Evolutionary conservation across 2,797 vertebrate genomes (phyloP).

Genomic region (Hemibagrus guttatus): DNA sequence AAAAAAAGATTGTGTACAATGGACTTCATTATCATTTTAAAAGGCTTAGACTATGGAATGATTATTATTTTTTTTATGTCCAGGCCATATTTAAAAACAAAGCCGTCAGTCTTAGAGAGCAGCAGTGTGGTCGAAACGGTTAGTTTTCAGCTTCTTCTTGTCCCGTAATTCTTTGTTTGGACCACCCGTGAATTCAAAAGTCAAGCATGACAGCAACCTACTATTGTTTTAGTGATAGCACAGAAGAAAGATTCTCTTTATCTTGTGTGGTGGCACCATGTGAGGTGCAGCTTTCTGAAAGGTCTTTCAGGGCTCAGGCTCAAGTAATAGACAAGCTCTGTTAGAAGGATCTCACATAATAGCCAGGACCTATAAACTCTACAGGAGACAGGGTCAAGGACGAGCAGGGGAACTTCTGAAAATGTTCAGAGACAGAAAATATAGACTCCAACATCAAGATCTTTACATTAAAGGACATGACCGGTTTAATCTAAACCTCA

Average conservation of each 20-base stretch:
- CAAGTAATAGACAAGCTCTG: constrained; percentile 34
- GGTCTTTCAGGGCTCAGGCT: constrained; percentile 39
- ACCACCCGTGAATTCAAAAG: constrained; percentile 54
- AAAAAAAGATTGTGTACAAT: neutral
- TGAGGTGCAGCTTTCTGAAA: constrained; percentile 34
- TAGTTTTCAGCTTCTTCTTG: constrained; percentile 35
- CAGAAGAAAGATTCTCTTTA: constrained; percentile 44
- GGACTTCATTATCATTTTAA: no score
- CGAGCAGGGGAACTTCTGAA: neutral
- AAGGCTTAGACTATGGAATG: neutral
- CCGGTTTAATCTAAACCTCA: neutral
- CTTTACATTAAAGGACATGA: neutral
- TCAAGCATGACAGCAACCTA: constrained; percentile 43
- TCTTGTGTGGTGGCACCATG: constrained; percentile 24
- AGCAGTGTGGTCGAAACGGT: constrained; percentile 3
- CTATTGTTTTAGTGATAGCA: constrained; percentile 25
- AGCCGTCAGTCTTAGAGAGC: neutral
- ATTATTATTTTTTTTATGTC: neutral
- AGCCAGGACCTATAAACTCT: neutral
- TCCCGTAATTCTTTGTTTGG: constrained; percentile 44
- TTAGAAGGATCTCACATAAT: constrained; percentile 31
- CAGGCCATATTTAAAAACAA: neutral
- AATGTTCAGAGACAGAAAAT: neutral
- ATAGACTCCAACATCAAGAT: neutral
- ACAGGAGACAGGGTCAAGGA: neutral